These are phyloP conservation scores for Labeo rohita DNA, from an alignment of 2,113 vertebrate species.

Conservation along the genomic window DNA sequence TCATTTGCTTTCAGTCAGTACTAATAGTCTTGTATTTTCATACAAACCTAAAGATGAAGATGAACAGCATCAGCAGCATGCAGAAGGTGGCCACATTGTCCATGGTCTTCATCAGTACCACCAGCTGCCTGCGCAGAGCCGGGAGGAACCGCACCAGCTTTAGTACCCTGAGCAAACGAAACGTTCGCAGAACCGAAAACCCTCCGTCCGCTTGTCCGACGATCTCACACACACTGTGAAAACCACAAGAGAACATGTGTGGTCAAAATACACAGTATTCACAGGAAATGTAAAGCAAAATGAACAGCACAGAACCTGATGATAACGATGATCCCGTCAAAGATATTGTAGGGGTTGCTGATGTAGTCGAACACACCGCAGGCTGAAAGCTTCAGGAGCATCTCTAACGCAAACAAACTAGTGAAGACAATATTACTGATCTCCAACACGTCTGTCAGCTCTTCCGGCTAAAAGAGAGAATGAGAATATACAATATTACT, in stretches of 20 bases:
- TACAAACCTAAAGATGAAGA: conserved; percentile 91
- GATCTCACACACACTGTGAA: conserved; percentile 91
- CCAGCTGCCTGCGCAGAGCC: conserved; percentile 88
- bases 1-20: not conserved
- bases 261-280: not conserved
- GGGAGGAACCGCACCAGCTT: conserved; percentile 93
- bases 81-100: conserved; percentile 95
- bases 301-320: conserved; percentile 84
- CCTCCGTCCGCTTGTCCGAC: conserved; percentile 89
- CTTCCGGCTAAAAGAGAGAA: conserved; percentile 80
- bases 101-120: conserved; percentile 96
- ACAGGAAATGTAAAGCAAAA: not conserved
- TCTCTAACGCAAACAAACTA: conserved; percentile 95
- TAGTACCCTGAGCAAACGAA: conserved; percentile 88
- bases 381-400: conserved; percentile 93
- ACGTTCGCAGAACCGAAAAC: conserved; percentile 87
- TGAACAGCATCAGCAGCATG: conserved; percentile 95
- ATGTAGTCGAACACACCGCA: conserved; percentile 91
- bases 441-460: conserved; percentile 93
- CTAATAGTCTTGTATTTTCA: not conserved
- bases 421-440: conserved; percentile 99
- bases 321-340: conserved; percentile 93
- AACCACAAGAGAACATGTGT: not conserved
- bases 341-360: conserved; percentile 97
- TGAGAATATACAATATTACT: not conserved